Percentiles rank a stretch among this genome's conserved stretches.
phyloP scores from a whole-genome alignment of 2,888 invertebrate genomes.

The Dinocampus coccinellae region DNA sequence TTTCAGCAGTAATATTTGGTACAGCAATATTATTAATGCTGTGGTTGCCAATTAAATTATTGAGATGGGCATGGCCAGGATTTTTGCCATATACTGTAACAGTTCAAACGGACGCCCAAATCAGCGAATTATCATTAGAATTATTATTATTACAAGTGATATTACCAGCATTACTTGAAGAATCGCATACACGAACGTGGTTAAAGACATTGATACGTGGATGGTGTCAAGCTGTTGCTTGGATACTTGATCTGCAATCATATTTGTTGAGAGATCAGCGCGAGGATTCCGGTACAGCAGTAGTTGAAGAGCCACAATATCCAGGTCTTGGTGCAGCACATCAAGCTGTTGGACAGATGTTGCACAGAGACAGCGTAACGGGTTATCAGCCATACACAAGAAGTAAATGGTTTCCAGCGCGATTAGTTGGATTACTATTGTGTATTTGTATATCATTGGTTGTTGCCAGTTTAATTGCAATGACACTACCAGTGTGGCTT shows the following conservation, averaged over 20 bases:
- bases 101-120: conserved; percentile 82
- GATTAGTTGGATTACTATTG: conserved; percentile 78
- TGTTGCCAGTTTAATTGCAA: conserved; percentile 84
- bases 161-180: conserved; percentile 94
- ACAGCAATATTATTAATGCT: conserved; percentile 95
- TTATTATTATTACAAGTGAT: conserved; percentile 93
- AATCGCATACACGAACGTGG: conserved; percentile 96
- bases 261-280: conserved; percentile 85
- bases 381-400: conserved; percentile 92
- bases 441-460: conserved; percentile 89
- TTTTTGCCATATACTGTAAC: conserved; percentile 96
- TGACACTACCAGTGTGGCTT: conserved; percentile 92
- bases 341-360: conserved; percentile 83
- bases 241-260: conserved; percentile 87
- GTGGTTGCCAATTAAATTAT: conserved; percentile 92
- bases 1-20: conserved; percentile 96
- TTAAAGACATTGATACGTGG: conserved; percentile 88
- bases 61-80: conserved; percentile 84
- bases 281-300: conserved; percentile 60
- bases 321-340: conserved; percentile 83
- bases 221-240: conserved; percentile 90
- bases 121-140: conserved; percentile 94
- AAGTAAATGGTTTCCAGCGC: conserved; percentile 84
- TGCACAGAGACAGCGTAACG: conserved; percentile 79
- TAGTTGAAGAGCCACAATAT: conserved; percentile 62